Evolutionary conservation across 2,888 invertebrate species (phyloP).

Genomic region (Tipula helvola): DNA sequence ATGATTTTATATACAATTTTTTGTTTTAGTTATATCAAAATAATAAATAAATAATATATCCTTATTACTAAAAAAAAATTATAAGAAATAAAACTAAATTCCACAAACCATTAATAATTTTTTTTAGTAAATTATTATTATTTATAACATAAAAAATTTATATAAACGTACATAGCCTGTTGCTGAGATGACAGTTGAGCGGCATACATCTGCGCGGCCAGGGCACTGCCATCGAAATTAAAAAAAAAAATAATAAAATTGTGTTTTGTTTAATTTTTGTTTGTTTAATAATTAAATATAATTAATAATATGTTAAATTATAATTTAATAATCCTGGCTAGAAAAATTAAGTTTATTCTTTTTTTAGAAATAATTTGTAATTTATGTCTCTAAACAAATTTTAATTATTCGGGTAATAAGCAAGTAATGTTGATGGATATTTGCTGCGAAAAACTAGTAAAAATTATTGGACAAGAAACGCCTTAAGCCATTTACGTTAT

Average conservation of each 20-base stretch:
- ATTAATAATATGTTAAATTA: background rate
- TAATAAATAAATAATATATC: background rate
- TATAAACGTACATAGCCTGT: constrained; percentile 77
- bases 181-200: constrained; percentile 85
- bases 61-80: background rate
- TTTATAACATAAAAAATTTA: background rate
- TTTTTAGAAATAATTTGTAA: background rate
- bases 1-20: background rate
- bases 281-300: background rate
- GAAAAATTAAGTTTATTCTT: background rate
- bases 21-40: background rate
- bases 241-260: background rate
- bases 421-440: too few relatives aligned
- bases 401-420: too few relatives aligned
- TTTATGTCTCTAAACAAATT: background rate
- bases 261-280: background rate
- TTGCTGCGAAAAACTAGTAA: too few relatives aligned
- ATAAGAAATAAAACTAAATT: background rate
- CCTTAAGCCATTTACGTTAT: too few relatives aligned
- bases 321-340: background rate
- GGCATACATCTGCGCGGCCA: constrained; percentile 93
- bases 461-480: too few relatives aligned
- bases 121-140: background rate
- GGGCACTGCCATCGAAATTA: constrained; percentile 54
- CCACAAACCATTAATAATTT: background rate